phyloP scores from a whole-genome alignment of 2,113 vertebrate species.

The Prietella phreatophila region DNA sequence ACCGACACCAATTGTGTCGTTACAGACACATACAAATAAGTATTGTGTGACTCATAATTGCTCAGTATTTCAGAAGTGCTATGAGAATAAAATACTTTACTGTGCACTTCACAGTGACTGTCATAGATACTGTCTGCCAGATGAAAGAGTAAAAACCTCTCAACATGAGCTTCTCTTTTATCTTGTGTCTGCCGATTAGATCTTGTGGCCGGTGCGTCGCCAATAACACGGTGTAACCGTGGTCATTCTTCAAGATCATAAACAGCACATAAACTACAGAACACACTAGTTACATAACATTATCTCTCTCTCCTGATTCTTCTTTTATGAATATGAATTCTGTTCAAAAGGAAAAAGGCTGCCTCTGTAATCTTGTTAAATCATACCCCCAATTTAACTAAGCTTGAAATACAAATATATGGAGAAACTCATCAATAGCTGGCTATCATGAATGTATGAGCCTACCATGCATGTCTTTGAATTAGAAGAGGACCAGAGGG shows the following conservation, averaged over 20 bases:
- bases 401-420: too few relatives aligned
- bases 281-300: background rate
- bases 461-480: too few relatives aligned
- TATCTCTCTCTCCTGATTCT: background rate
- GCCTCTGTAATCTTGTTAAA: background rate
- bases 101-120: background rate
- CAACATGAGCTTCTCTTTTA: constrained; percentile 7
- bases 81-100: background rate
- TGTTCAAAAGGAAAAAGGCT: background rate
- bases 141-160: background rate
- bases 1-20: background rate
- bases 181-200: background rate
- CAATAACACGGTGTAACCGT: background rate
- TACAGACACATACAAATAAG: background rate
- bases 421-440: too few relatives aligned
- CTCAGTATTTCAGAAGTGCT: background rate
- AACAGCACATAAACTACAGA: background rate
- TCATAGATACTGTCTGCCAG: background rate
- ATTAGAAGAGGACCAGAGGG: too few relatives aligned
- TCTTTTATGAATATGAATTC: background rate
- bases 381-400: too few relatives aligned
- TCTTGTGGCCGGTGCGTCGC: background rate
- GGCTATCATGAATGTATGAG: too few relatives aligned
- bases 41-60: background rate
- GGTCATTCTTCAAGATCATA: background rate